These are phyloP conservation scores for Hemicrepidius hirtus DNA, from an alignment of 2,888 invertebrate species.

Conservation along the genomic window DNA sequence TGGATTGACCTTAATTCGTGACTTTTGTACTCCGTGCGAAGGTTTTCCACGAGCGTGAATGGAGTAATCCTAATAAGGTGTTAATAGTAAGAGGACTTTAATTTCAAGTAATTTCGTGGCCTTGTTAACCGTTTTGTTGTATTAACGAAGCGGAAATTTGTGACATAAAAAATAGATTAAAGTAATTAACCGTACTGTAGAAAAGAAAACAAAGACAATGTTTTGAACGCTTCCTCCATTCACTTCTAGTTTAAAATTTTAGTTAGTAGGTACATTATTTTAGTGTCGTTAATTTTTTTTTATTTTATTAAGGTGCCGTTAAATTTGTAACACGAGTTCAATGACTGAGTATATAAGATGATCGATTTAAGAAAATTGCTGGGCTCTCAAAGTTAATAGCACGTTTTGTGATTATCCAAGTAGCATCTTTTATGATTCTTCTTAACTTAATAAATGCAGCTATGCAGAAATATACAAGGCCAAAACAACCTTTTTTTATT, in stretches of 20 bases:
- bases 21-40: slow-evolving; percentile 15
- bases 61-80: slow-evolving; percentile 18
- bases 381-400: background rate
- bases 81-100: background rate
- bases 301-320: background rate
- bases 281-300: background rate
- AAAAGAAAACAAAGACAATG: background rate
- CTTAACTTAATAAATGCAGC: too few relatives aligned
- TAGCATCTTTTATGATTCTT: too few relatives aligned
- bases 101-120: background rate
- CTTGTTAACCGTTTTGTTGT: background rate
- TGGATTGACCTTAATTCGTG: slow-evolving; percentile 30
- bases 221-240: slow-evolving; percentile 15
- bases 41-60: slow-evolving; percentile 11
- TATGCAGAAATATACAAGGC: too few relatives aligned
- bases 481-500: too few relatives aligned
- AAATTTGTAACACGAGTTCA: background rate
- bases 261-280: too few relatives aligned
- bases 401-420: too few relatives aligned
- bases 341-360: background rate
- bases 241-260: background rate
- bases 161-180: slow-evolving; percentile 10
- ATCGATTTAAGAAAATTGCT: background rate
- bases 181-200: background rate
- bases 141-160: slow-evolving; percentile 7